phyloP scores from a whole-genome alignment of 2,797 vertebrate genomes.

The Taenioides sp. region DNA sequence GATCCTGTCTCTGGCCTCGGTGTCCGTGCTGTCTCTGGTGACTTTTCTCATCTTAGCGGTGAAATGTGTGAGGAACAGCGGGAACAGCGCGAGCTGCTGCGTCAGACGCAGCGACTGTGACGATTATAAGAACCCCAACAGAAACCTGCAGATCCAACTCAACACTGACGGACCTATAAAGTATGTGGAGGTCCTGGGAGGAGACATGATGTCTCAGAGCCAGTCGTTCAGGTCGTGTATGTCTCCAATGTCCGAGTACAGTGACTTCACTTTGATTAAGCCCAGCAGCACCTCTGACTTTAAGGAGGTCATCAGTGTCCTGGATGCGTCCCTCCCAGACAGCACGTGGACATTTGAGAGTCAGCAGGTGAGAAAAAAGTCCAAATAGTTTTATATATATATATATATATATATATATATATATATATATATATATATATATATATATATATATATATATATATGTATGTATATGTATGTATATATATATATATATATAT shows the following conservation, averaged over 20 bases:
- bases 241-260: slow-evolving; percentile 79
- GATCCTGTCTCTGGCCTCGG: slow-evolving; percentile 57
- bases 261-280: slow-evolving; percentile 77
- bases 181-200: slow-evolving; percentile 79
- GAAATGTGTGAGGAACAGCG: slow-evolving; percentile 69
- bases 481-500: too few relatives aligned
- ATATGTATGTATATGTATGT: too few relatives aligned
- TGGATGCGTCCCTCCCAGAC: slow-evolving; percentile 73
- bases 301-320: slow-evolving; percentile 69
- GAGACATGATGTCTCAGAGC: slow-evolving; percentile 77
- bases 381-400: too few relatives aligned
- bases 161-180: slow-evolving; percentile 79
- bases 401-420: too few relatives aligned
- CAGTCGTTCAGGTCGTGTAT: slow-evolving; percentile 79
- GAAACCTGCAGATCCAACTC: slow-evolving; percentile 79
- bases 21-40: slow-evolving; percentile 58
- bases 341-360: slow-evolving; percentile 73
- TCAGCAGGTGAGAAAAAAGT: slow-evolving; percentile 56
- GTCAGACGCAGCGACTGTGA: slow-evolving; percentile 60
- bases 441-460: too few relatives aligned
- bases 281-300: slow-evolving; percentile 75
- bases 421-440: too few relatives aligned
- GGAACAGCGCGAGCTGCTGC: slow-evolving; percentile 63
- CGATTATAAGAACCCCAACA: slow-evolving; percentile 74
- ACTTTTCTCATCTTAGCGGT: slow-evolving; percentile 70